A percentile compares a stretch with the other conserved stretches of the same genome.
These are phyloP conservation scores for Gastrophryne carolinensis DNA, from an alignment of 2,797 vertebrate genomes.

Conservation along the genomic window DNA sequence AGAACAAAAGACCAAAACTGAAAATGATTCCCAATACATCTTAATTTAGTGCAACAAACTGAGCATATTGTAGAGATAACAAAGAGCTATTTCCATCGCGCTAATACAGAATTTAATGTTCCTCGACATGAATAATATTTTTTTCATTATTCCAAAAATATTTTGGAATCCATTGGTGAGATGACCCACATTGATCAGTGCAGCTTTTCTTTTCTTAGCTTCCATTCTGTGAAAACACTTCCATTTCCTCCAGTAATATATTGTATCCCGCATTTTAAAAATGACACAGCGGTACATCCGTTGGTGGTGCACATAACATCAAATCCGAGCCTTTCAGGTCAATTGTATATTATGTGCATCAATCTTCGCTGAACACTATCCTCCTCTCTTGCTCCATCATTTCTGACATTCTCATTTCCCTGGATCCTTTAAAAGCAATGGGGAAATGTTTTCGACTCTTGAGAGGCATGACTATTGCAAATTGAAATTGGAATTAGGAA, in stretches of 20 bases:
- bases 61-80: neutral
- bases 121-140: neutral
- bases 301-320: neutral
- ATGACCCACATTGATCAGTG: neutral
- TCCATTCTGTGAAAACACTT: neutral
- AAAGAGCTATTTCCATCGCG: conserved; percentile 5
- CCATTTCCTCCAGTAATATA: conserved; percentile 1
- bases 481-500: conserved; percentile 35
- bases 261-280: conserved; percentile 22
- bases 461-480: conserved; percentile 33
- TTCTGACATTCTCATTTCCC: conserved; percentile 51
- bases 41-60: neutral
- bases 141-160: conserved; percentile 9
- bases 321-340: conserved; percentile 33
- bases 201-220: neutral
- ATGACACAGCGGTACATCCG: conserved; percentile 7
- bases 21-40: conserved; percentile 12
- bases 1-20: conserved; percentile 18
- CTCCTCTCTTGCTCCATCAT: conserved; percentile 37
- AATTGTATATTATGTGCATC: conserved; percentile 35
- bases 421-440: conserved; percentile 43
- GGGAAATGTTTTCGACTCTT: conserved; percentile 42
- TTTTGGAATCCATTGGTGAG: conserved; percentile 8
- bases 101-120: conserved; percentile 5
- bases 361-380: conserved; percentile 29